Base-by-base conservation (phyloP, 2,888 invertebrate genomes). In the Philhelius pedissequus region DNA sequence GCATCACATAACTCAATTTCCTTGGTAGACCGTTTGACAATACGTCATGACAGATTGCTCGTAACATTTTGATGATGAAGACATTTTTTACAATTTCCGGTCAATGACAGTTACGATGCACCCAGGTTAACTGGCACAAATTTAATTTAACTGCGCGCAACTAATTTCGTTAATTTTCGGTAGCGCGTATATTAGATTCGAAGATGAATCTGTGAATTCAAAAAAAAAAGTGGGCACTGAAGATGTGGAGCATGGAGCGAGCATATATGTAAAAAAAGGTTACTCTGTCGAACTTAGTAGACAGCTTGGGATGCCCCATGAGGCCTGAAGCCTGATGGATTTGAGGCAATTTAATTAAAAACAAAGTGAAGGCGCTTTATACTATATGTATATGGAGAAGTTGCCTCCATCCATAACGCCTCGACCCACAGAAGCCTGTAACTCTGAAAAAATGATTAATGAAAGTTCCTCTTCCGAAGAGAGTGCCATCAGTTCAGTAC, bases 91-190 rank as follows among this genome's bases (percentile, higher is more conserved):
- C 40, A 45, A 75, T 84, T 75, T 84, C 84, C 80, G 83, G 84
- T 76, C 80, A 75, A 56, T 80, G 79, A 79, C 80, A 50, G 50
- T 35, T 15, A 8, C 62, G 4, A 52, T 66, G 54, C 74, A 69
- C 35, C 56, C 35, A 40, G 50, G 50, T 79, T 77, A 75, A 73
- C 68, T 78, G 73, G 73, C 68, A 45, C 66, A 48, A 82, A 82
- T 78, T 82, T 69, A 54, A 78, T 83, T 78, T 74, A 78, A 78
- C 48, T 68, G 56, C 54, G 80, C 84, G 84, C 76, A 83, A 76
- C 78, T 83, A 78, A 86, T 83, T 83, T 64, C 30, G 87, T 88
- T 90, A 90, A 90, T 90, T 89, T 90, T 90, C 90, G 87, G 90
- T 89, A 90, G 90, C 90, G 88, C 58, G 75, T 80, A 80, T 71